These are phyloP conservation scores for Megathymus violae DNA, from an alignment of 1,140 invertebrate genomes.

Conservation along the genomic window DNA sequence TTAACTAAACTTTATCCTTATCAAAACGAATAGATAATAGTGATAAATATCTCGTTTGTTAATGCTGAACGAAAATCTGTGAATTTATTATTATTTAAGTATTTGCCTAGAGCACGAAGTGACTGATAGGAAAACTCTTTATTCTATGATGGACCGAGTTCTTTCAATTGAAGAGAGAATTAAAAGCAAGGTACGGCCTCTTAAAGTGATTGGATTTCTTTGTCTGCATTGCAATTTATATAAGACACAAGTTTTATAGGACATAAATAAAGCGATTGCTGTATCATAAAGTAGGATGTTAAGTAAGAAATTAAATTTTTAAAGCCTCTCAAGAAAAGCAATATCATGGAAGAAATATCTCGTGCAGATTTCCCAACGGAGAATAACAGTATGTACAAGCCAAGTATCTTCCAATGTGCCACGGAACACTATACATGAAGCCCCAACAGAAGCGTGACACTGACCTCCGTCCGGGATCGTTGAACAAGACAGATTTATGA, in stretches of 20 bases:
- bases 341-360: constrained; percentile 45
- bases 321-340: constrained; percentile 11
- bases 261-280: constrained; percentile 2
- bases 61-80: background rate
- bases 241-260: constrained; percentile 4
- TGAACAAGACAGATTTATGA: constrained; percentile 59
- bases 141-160: background rate
- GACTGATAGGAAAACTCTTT: background rate
- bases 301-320: constrained; percentile 13
- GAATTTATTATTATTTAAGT: background rate
- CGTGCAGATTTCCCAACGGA: constrained; percentile 64
- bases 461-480: constrained; percentile 47
- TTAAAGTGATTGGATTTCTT: constrained; percentile 3
- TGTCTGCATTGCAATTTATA: background rate
- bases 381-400: constrained; percentile 45
- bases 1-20: background rate
- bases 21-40: background rate
- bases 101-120: background rate
- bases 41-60: background rate
- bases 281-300: background rate
- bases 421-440: constrained; percentile 43
- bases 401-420: constrained; percentile 52
- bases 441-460: constrained; percentile 51
- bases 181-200: background rate
- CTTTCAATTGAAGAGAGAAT: background rate